A percentile compares a stretch with the other conserved stretches of the same genome.
Conservation (phyloP, 2,113 vertebrate genomes). For the Phrynosoma platyrhinos region DNA sequence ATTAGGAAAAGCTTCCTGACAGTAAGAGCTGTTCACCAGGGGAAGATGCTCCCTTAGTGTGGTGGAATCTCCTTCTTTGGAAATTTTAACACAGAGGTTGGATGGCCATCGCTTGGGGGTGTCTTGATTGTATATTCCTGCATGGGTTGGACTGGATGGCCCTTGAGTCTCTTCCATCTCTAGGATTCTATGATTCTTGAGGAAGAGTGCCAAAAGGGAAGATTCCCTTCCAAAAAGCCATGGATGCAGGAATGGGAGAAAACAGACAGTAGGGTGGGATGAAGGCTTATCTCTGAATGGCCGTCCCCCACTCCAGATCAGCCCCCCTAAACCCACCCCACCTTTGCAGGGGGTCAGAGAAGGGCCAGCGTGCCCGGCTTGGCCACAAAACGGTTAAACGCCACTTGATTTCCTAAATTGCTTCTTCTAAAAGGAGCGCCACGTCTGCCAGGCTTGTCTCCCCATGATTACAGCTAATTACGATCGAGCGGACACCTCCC, state of each 20-base stretch:
- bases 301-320: rapidly evolving
- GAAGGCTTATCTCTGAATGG: rapidly evolving
- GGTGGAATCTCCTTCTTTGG: too few species aligned
- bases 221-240: too few species aligned
- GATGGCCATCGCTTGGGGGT: too few species aligned
- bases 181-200: too few species aligned
- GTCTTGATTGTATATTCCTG: too few species aligned
- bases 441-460: conserved; percentile 80
- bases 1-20: too few species aligned
- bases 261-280: background rate
- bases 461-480: conserved; percentile 96
- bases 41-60: too few species aligned
- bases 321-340: background rate
- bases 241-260: background rate
- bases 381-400: conserved; percentile 76
- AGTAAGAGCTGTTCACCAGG: too few species aligned
- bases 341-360: rapidly evolving
- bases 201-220: too few species aligned
- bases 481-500: conserved; percentile 89
- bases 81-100: too few species aligned
- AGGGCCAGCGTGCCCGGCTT: background rate
- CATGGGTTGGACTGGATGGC: too few species aligned
- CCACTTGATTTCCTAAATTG: conserved; percentile 86
- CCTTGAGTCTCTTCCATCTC: too few species aligned
- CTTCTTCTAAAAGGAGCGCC: conserved; percentile 84